phyloP scores from a whole-genome alignment of 2,888 invertebrate species.

The Glyphotaelius pellucidus region DNA sequence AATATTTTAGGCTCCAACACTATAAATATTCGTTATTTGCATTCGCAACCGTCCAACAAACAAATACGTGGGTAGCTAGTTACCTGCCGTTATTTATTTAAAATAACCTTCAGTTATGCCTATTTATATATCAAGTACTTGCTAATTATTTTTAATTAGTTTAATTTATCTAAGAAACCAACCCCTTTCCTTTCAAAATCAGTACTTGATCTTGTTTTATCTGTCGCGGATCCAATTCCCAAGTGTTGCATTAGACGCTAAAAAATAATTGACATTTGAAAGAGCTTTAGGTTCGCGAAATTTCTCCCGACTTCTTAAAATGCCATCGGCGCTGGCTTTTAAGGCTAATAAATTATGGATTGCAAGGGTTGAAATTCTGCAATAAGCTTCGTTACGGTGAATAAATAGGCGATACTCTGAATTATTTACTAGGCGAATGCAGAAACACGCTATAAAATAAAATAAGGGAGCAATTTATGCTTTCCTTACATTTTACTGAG shows the following conservation, averaged over 20 bases:
- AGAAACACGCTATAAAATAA: not conserved
- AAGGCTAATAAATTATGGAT: not conserved
- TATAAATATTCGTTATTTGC: not conserved
- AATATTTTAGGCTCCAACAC: not conserved
- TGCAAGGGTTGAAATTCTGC: not conserved
- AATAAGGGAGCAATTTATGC: not conserved
- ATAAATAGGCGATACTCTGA: slow-evolving; percentile 5
- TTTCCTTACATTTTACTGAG: too few species aligned
- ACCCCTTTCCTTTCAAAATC: not conserved
- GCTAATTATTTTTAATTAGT: not conserved
- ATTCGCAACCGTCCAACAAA: not conserved
- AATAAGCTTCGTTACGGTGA: not conserved
- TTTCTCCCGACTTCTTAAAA: not conserved
- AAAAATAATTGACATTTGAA: not conserved
- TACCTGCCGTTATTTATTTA: not conserved
- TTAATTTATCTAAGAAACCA: not conserved
- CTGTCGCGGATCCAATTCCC: not conserved
- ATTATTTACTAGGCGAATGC: not conserved
- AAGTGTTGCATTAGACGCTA: not conserved
- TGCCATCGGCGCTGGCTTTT: not conserved
- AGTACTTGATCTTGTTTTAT: not conserved
- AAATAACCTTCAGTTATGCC: not conserved
- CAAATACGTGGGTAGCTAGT: not conserved
- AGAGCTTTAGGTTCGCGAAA: not conserved
- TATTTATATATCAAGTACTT: not conserved